Base-by-base conservation (phyloP, 92 coral and sea anemone species). In the Pocillopora meandrina region DNA sequence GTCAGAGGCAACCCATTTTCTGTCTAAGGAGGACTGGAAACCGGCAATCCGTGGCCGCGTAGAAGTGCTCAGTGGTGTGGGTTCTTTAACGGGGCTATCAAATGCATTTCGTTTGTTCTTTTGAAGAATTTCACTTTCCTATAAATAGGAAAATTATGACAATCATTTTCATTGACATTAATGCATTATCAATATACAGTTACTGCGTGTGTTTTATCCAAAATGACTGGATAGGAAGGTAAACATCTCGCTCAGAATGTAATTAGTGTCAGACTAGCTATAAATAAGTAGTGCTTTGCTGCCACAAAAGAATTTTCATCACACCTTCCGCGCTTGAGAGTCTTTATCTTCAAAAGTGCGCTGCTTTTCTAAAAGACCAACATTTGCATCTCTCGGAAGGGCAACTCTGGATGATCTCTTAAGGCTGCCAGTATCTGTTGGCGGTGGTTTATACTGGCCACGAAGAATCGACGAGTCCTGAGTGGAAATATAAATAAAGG, bases 121-220 rank as follows among this genome's bases (percentile, higher is more conserved):
- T 35, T 83, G 86, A 33, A 94, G 93, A 47, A 92, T 72, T 34
- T 90, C 84, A n/a, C 92, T 92, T 76, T 94, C 98, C 98, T 94
- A 77, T 61, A 62, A 33, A 56, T 55, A 21, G 11, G 59, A 63
- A 31, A 5, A 61, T 3, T 3, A 42, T 42, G 52, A 42, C 8
- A 3, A 42, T 42, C 8, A 42, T 42, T 42, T 42, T 42, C 52
- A 42, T 42, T 42, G 52, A 42, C 52, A 42, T 3, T 42, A 3
- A 42, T 42, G 52, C 52, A 3, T 42, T 42, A 42, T 42, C 52
- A 42, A 42, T 42, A 42, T 42, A 7, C 52, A 42, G 52, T 42
- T 42, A 42, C 52, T 42, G 8, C 52, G 52, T 42, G 52, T 42
- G 52, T 42, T 42, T 42, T 42, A 7, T 42, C 8, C 52, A 42